phyloP scores from a whole-genome alignment of 2,888 invertebrate species.

The Onthophagus sagittarius region DNA sequence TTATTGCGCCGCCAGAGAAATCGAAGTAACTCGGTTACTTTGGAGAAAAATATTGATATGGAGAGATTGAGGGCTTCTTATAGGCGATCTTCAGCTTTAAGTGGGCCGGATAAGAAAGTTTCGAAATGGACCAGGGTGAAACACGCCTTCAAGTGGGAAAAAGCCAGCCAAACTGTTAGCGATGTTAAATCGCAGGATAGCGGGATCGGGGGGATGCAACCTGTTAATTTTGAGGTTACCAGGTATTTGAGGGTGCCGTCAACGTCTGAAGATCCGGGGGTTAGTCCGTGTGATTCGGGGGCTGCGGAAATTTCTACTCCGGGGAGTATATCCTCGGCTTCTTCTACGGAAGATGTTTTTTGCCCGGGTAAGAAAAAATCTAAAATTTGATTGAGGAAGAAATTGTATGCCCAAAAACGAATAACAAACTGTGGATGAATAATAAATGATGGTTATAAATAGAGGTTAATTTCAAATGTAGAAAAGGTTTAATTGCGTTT shows the following conservation, averaged over 20 bases:
- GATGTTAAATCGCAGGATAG: conserved; percentile 48
- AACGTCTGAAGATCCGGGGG: conserved; percentile 43
- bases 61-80: conserved; percentile 19
- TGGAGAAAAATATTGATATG: conserved; percentile 17
- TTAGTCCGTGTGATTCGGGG: conserved; percentile 57
- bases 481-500: conserved; percentile 21
- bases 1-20: conserved; percentile 56
- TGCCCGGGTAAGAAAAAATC: conserved; percentile 36
- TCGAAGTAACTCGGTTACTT: conserved; percentile 55
- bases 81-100: conserved; percentile 17
- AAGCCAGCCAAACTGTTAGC: conserved; percentile 52
- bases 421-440: neutral
- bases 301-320: conserved; percentile 58
- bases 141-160: conserved; percentile 84
- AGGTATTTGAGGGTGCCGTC: conserved; percentile 54
- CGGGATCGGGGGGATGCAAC: conserved; percentile 48
- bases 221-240: conserved; percentile 52
- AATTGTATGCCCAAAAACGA: conserved; percentile 13
- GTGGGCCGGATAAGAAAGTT: conserved; percentile 51
- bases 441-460: neutral
- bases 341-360: conserved; percentile 65
- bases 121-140: conserved; percentile 90
- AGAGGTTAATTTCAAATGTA: conserved; percentile 1
- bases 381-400: neutral
- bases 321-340: conserved; percentile 66